These are phyloP conservation scores for Harpagus bidentatus DNA, from an alignment of 2,113 vertebrate genomes.

Conservation along the genomic window DNA sequence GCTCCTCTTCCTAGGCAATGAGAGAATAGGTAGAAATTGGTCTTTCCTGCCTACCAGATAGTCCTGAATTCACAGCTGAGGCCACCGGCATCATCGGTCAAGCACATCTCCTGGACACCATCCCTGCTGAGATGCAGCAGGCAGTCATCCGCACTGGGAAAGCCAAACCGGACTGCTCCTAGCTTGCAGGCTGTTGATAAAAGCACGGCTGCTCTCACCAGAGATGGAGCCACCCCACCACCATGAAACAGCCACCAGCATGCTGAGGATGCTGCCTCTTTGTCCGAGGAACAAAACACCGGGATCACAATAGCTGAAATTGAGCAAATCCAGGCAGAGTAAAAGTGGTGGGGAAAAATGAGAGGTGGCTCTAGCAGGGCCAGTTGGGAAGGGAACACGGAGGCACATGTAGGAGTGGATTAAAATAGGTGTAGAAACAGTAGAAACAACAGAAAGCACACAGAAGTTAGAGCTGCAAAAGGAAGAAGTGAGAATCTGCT, in stretches of 20 bases:
- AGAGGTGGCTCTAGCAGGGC: neutral
- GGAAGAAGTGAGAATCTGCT: neutral
- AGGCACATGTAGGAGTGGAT: neutral
- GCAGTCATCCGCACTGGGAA: neutral
- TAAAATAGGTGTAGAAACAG: neutral
- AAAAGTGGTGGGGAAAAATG: neutral
- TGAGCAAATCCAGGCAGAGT: neutral
- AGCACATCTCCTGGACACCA: neutral
- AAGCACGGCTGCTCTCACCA: accelerated
- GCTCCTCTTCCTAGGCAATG: neutral
- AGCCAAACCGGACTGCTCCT: accelerated
- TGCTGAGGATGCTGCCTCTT: neutral
- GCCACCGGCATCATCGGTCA: accelerated
- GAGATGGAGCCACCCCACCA: neutral
- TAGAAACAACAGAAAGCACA: neutral
- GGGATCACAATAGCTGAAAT: neutral
- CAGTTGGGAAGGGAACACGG: neutral
- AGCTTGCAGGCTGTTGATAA: neutral
- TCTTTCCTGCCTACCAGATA: neutral
- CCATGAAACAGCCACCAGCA: neutral
- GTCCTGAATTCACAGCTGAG: neutral
- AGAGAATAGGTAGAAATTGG: neutral
- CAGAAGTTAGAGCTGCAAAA: neutral
- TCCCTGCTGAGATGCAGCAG: neutral
- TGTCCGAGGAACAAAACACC: neutral